Conservation (phyloP, 2,888 invertebrate species). For the Tinea pellionella region DNA sequence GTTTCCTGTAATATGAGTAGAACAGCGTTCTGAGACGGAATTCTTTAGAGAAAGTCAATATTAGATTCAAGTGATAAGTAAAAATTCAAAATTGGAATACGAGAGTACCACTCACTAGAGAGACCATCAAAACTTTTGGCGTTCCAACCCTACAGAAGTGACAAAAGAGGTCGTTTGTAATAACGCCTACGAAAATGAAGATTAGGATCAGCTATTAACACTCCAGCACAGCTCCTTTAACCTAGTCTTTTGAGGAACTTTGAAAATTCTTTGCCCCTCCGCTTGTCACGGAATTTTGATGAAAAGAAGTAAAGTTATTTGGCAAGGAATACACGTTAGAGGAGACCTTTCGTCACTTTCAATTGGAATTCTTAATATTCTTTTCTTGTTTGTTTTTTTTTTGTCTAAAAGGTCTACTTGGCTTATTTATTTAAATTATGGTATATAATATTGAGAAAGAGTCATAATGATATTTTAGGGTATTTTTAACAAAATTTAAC, state of each 20-base stretch:
- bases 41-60: too few relatives aligned
- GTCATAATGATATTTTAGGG: too few relatives aligned
- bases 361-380: conserved; percentile 8
- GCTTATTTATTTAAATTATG: too few relatives aligned
- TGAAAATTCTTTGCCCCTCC: conserved; percentile 7
- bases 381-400: not conserved
- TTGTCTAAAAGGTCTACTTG: not conserved
- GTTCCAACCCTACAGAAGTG: not conserved
- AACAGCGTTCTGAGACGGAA: too few relatives aligned
- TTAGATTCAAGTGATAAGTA: not conserved
- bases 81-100: conserved; percentile 4
- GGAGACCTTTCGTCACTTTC: conserved; percentile 1
- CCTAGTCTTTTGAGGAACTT: conserved; percentile 19
- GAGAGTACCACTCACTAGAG: not conserved
- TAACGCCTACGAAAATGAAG: conserved; percentile 19
- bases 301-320: conserved; percentile 10
- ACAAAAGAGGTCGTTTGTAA: conserved; percentile 8
- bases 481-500: too few relatives aligned
- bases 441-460: too few relatives aligned
- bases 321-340: conserved; percentile 6
- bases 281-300: conserved; percentile 8
- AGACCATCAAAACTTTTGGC: conserved; percentile 5
- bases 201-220: conserved; percentile 21
- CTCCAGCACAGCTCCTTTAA: conserved; percentile 17
- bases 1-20: too few relatives aligned